Evolutionary conservation across 2,888 invertebrate species (phyloP), one percentile per base, ranked within the genome.

Genomic region (Himalopsyche tibetana): DNA sequence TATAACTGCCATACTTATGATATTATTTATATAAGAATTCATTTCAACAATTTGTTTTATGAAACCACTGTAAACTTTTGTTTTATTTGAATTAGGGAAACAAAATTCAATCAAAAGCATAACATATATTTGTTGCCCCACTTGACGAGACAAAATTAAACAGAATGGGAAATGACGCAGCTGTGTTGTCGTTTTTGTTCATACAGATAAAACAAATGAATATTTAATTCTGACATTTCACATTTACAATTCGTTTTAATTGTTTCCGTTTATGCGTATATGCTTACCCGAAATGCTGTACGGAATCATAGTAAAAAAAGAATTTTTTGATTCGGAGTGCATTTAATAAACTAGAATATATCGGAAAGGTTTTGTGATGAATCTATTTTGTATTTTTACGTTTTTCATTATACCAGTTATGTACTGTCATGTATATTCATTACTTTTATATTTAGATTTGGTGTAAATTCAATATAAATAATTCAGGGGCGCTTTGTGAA

Each of bases 201-300:
- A 36, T 74, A 38, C 36, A 12, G 38, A 74, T 74, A 74, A 38
- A 74, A 38, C 74, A 74, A 74, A 74, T 74, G 74, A 74, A 74
- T 74, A 36, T 74, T 38, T 74, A 74, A 74, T 74, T 74, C 38
- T 36, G 28, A 28, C 74, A 74, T 74, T 74, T 74, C 74, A 36
- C 74, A 74, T 74, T 74, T 74, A 36, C 74, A 74, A 74, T 74
- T 74, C 38, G 38, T 74, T 74, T 74, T 38, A 74, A 74, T 74
- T 74, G 74, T 38, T 36, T 36, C 19, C 36, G 36, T 74, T 38
- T 74, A 74, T 74, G 12, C 38, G 36, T 74, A 12, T 74, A 12
- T 38, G 3, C 15, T 28, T 12, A 28, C 28, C 28, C 28, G 11
- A 38, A 74, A 74, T 74, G 19, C 4, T 5, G 38, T 36, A 36